Base-by-base conservation (phyloP, 2,113 vertebrate genomes). In the Clarias macrocephalus region DNA sequence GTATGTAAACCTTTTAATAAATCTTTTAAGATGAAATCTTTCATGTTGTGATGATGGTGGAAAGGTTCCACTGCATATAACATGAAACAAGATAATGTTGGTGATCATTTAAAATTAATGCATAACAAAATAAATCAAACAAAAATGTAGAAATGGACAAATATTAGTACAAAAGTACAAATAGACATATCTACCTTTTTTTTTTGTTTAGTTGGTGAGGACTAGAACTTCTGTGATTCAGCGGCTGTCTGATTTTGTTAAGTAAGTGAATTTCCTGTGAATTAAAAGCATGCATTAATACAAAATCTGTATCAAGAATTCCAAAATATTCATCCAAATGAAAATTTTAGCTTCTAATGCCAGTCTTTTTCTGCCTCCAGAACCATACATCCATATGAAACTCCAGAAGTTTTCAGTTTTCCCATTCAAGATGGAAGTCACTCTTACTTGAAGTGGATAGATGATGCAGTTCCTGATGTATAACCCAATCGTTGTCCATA, bases 401-500 rank as follows among this genome's bases (percentile, higher is more conserved):
- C 95, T 81, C 96, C 97, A 15, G 95, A 97, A 21, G 87, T 97
- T 89, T 94, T 98, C 93, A 97, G 96, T 91, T 91, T 98, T 91
- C 92, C 92, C 0, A 94, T 97, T 30, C 95, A 96, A n/a, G 94
- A 94, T 56, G 96, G 96, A 90, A 97, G 95, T 82, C 91, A 90
- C 57, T 90, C 89, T 19, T 97, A 96, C 91, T 88, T 97, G 83
- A 94, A 90, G 15, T 97, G 96, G 96, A 96, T 98, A 37, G 96
- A 96, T 57, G 95, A 97, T 21, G 94, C 89, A 0, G 88, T 96
- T 84, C 93, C 94, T 0, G 92, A 93, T 28, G 89, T 94, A 70
- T 96, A 90, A 95, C 11, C 12, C 56, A 19, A 54, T 77, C 42
- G 28, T 1, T 52, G 37, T 83, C 72, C 21, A 48, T 37, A 23